Evolutionary conservation across 2,888 invertebrate species (phyloP).

Genomic region (Actias luna): DNA sequence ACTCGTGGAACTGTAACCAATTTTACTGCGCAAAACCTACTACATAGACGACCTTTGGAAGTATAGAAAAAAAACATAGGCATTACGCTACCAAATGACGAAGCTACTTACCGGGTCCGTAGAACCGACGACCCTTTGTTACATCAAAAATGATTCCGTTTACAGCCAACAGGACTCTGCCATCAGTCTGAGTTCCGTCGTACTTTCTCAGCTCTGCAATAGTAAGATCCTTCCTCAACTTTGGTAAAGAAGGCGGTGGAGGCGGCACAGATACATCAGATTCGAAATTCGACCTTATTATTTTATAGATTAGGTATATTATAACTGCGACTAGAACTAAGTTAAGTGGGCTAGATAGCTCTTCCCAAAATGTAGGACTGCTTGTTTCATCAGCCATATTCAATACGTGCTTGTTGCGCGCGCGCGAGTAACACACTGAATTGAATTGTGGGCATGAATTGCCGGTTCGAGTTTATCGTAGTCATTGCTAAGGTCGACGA

Average conservation of each 20-base stretch:
- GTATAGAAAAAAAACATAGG: constrained; percentile 9
- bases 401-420: constrained; percentile 37
- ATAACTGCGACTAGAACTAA: constrained; percentile 63
- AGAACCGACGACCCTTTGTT: constrained; percentile 93
- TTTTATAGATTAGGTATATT: constrained; percentile 83
- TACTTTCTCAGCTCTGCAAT: constrained; percentile 92
- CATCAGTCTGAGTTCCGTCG: constrained; percentile 92
- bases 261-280: constrained; percentile 57
- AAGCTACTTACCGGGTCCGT: constrained; percentile 91
- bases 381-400: constrained; percentile 50
- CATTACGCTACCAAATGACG: constrained; percentile 16
- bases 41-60: constrained; percentile 28
- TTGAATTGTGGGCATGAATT: background rate
- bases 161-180: constrained; percentile 94
- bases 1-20: background rate
- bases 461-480: constrained; percentile 37
- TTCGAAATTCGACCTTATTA: constrained; percentile 77
- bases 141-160: constrained; percentile 97
- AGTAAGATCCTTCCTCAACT: constrained; percentile 93
- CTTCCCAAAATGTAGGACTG: constrained; percentile 64
- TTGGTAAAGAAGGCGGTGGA: constrained; percentile 85
- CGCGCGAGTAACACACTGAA: constrained; percentile 32
- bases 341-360: constrained; percentile 70
- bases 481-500: constrained; percentile 44
- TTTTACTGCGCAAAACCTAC: constrained; percentile 20